Evolutionary conservation across 2,113 vertebrate genomes (phyloP).

Genomic region (Gallinago paraguaiae): DNA sequence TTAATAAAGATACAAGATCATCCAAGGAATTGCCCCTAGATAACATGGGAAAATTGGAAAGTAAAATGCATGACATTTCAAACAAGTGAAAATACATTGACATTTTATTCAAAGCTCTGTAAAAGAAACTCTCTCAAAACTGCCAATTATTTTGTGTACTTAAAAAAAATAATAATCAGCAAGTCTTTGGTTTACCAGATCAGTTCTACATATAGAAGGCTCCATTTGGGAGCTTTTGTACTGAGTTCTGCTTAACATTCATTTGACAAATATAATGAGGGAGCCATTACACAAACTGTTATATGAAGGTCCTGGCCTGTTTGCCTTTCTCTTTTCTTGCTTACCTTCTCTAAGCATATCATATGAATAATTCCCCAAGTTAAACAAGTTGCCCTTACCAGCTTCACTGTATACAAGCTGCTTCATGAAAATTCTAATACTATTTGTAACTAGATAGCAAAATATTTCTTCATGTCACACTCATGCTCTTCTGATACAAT

Average conservation of each 20-base stretch:
- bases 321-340: background rate
- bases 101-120: background rate
- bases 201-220: background rate
- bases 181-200: background rate
- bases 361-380: background rate
- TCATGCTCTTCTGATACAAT: background rate
- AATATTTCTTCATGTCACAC: background rate
- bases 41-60: background rate
- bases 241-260: background rate
- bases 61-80: conserved; percentile 10
- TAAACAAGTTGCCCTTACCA: background rate
- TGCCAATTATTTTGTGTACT: background rate
- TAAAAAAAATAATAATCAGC: background rate
- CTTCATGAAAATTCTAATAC: background rate
- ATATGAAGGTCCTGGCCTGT: background rate
- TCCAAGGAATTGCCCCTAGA: conserved; percentile 10
- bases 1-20: conserved; percentile 12
- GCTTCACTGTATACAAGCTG: background rate
- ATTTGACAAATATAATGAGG: background rate
- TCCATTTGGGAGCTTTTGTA: background rate
- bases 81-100: conserved; percentile 21
- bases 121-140: background rate
- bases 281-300: background rate
- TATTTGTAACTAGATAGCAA: background rate
- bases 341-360: background rate